These are phyloP conservation scores for Macheiramphus alcinus DNA, from an alignment of 2,113 vertebrate species.

Conservation along the genomic window DNA sequence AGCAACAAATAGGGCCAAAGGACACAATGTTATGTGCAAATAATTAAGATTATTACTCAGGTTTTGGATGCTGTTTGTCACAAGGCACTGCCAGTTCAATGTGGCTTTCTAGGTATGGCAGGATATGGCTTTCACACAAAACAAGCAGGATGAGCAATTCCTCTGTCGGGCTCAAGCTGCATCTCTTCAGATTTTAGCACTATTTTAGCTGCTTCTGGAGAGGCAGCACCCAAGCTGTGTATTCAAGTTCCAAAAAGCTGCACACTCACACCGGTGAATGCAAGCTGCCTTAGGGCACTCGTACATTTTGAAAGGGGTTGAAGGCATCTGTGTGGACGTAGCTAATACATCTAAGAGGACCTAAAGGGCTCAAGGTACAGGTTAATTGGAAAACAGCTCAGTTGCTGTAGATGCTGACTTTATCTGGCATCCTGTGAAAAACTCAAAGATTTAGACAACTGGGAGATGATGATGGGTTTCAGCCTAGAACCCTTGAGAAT, in stretches of 20 bases:
- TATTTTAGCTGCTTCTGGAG: neutral
- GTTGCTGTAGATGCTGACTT: neutral
- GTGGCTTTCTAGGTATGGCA: neutral
- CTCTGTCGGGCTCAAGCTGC: neutral
- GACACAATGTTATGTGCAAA: neutral
- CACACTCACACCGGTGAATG: rapidly evolving
- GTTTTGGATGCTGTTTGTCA: neutral
- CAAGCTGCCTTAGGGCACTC: neutral
- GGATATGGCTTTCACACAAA: neutral
- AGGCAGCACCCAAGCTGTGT: neutral
- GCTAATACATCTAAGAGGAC: neutral
- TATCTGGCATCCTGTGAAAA: neutral
- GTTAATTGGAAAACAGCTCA: neutral
- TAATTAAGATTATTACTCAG: neutral
- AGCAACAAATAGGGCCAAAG: neutral
- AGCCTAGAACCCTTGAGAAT: neutral
- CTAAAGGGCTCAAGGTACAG: neutral
- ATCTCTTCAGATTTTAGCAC: neutral
- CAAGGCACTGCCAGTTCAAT: neutral
- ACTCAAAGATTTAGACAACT: neutral
- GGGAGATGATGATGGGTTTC: neutral
- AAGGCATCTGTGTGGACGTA: neutral
- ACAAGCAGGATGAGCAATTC: neutral
- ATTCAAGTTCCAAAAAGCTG: neutral
- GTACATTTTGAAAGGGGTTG: neutral